Base-by-base conservation (phyloP, 2,888 invertebrate species). In the Crepidodera aurea region DNA sequence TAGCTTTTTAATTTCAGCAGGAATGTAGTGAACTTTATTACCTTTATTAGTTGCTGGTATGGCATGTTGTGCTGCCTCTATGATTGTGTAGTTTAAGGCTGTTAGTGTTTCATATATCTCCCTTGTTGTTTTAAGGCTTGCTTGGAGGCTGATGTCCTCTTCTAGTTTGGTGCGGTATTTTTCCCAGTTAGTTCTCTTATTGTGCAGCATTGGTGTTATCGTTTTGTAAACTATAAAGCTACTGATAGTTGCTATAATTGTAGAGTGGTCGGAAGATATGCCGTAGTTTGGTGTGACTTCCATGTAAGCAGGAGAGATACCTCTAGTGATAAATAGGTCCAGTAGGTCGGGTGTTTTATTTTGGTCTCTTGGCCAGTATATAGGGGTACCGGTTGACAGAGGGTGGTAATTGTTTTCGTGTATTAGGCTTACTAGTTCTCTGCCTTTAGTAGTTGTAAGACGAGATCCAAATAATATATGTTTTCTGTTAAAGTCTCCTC, bases 81-180 rank as follows among this genome's bases (percentile, higher is more conserved):
- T 34, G 10, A 34, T 3, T 8, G 13, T 34, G 10, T 8, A 5
- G 37, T 8, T 34, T 34, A 3, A 34, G n/a, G n/a, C n/a, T n/a
- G n/a, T n/a, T n/a, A n/a, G n/a, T n/a, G n/a, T n/a, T n/a, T n/a
- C n/a, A n/a, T 34, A 3, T 34, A 13, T 34, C 10, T 34, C 37
- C 37, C 3, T 34, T 34, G 37, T 8, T 8, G 25, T 48, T 48
- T 44, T 22, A 10, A 44, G 44, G 10, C 44, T 6, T 27, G 18
- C 27, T 48, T 48, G 27, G 12, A 25, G 27, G 4, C 12, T 48
- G 3, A 25, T 48, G 10, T 48, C 48, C 13, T 29, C 13, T 13
- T 48, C 48, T 48, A 39, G 13, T 39, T 40, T 15, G 40, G 6
- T 40, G 8, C 40, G 40, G n/a, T 37, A 37, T 37, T 37, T 37